Evolutionary conservation across 1,140 invertebrate genomes (phyloP), one percentile per base, ranked within the genome.

Genomic region (Hypsibius dujardini): DNA sequence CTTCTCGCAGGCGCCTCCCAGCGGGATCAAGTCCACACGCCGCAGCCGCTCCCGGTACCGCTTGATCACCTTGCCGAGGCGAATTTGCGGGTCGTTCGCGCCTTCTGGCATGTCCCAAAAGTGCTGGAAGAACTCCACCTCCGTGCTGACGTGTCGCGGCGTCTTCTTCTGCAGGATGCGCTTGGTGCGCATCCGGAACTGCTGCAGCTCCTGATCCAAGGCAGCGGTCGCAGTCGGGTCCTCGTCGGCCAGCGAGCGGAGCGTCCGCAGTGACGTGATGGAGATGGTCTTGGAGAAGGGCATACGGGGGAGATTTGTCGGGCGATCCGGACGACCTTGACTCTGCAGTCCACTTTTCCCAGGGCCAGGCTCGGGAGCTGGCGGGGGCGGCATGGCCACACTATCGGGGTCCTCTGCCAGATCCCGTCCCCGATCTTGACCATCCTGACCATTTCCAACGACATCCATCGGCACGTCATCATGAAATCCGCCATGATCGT

Each of bases 21-120:
- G n/a, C n/a, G n/a, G n/a, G n/a, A n/a, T n/a, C n/a, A n/a, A n/a
- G n/a, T n/a, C n/a, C n/a, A n/a, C n/a, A n/a, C n/a, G n/a, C n/a
- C n/a, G n/a, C n/a, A n/a, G n/a, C n/a, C n/a, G n/a, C n/a, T n/a
- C n/a, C n/a, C n/a, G n/a, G n/a, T n/a, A n/a, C n/a, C n/a, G n/a
- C n/a, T 56, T 56, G 50, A 56, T 56, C 50, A 56, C n/a, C 50
- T 56, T 56, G n/a, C 50, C 50, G n/a, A 56, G 50, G 7, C n/a
- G 7, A n/a, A 56, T 56, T n/a, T 56, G 7, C 50, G 50, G 50
- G 50, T 56, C 50, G 7, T 56, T 56, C n/a, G 50, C n/a, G 7
- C 7, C n/a, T 56, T 56, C 50, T 7, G 50, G 50, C 7, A 56
- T 56, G 50, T 56, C 50, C 50, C 50, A 56, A n/a, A 56, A 56